phyloP scores from a whole-genome alignment of 2,888 invertebrate genomes.

The Lissocephala sabroskyi region DNA sequence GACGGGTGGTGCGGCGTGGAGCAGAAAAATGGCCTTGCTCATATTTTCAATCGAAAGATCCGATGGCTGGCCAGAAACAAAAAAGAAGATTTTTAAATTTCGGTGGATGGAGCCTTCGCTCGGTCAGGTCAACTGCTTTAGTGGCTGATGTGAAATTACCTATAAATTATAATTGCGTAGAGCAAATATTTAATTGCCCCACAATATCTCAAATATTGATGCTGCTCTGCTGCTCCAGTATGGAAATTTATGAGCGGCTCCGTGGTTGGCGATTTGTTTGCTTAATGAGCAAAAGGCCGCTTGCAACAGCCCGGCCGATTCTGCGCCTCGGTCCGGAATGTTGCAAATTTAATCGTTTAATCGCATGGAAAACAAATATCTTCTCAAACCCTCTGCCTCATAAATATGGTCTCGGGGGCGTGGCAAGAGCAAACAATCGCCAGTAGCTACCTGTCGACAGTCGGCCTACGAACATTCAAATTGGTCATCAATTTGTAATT shows the following conservation, averaged over 20 bases:
- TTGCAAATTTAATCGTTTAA: conserved; percentile 50
- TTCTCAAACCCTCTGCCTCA: too few relatives aligned
- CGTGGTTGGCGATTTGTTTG: conserved; percentile 8
- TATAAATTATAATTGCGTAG: conserved; percentile 33
- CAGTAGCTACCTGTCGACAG: conserved; percentile 9
- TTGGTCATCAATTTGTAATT: conserved; percentile 64
- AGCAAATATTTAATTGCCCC: conserved; percentile 56
- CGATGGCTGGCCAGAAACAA: conserved; percentile 12
- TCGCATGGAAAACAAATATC: conserved; percentile 30
- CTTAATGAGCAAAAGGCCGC: conserved; percentile 13
- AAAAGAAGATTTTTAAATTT: too few relatives aligned
- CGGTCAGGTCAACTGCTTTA: too few relatives aligned
- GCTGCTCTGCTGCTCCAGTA: not conserved
- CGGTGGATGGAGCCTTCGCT: too few relatives aligned
- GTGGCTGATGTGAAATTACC: too few relatives aligned
- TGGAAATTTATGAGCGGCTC: conserved; percentile 44
- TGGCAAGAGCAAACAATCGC: conserved; percentile 21
- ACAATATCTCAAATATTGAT: conserved; percentile 49
- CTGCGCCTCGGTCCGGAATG: too few relatives aligned
- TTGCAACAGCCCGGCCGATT: too few relatives aligned
- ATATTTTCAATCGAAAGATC: not conserved
- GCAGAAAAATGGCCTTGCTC: conserved; percentile 1
- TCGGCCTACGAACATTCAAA: conserved; percentile 51
- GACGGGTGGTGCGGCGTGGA: not conserved
- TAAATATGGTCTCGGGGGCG: too few relatives aligned